phyloP scores from a whole-genome alignment of 2,797 vertebrate genomes.

The Hydrophis major region DNA sequence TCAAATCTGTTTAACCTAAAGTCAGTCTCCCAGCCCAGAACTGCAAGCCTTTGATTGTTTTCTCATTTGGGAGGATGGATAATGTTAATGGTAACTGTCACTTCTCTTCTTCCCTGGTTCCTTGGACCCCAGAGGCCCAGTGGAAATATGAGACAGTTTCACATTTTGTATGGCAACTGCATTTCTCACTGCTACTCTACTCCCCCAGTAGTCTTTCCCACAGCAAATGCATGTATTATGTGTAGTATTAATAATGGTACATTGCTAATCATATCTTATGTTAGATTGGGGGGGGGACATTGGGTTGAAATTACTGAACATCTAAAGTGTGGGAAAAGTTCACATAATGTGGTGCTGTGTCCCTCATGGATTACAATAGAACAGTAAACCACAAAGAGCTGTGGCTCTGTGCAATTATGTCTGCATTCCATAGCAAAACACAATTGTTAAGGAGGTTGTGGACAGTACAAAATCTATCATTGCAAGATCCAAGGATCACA shows the following conservation, averaged over 20 bases:
- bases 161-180: background rate
- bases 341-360: background rate
- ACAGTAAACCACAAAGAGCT: background rate
- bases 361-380: background rate
- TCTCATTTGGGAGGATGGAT: constrained; percentile 17
- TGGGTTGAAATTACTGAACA: background rate
- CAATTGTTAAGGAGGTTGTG: background rate
- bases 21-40: constrained; percentile 10
- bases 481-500: background rate
- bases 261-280: background rate
- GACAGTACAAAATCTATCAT: background rate
- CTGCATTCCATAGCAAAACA: background rate
- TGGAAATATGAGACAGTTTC: constrained; percentile 12
- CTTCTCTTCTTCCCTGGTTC: constrained; percentile 1
- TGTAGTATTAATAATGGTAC: background rate
- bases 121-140: background rate
- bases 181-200: background rate
- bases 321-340: background rate
- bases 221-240: background rate
- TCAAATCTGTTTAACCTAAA: constrained; percentile 9
- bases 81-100: constrained; percentile 31
- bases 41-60: constrained; percentile 17
- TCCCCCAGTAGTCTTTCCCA: background rate
- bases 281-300: background rate
- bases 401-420: background rate